Conservation (phyloP, 2,113 vertebrate species). For the Protobothrops flavoviridis region DNA sequence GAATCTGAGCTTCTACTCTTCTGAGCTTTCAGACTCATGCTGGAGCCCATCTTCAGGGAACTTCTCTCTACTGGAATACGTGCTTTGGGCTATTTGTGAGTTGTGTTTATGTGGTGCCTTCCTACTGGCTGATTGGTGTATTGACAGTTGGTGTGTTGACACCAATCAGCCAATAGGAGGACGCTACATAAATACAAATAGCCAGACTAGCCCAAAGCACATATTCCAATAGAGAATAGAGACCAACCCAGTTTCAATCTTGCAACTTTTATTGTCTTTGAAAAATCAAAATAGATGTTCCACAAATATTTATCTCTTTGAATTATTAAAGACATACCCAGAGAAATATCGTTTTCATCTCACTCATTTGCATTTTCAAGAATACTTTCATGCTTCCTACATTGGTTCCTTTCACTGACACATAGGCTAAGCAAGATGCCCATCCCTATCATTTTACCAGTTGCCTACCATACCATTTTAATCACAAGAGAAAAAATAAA, state of each 20-base stretch:
- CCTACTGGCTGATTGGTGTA: too few species aligned
- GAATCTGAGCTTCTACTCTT: not conserved
- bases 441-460: not conserved
- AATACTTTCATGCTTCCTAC: constrained; percentile 23
- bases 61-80: too few species aligned
- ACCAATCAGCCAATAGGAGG: too few species aligned
- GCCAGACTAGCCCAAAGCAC: too few species aligned
- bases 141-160: too few species aligned
- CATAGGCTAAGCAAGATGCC: constrained; percentile 7
- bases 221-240: too few species aligned
- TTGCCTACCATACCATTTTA: constrained; percentile 38
- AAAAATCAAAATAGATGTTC: constrained; percentile 15
- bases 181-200: too few species aligned
- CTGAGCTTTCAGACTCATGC: too few species aligned
- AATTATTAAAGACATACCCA: constrained; percentile 4
- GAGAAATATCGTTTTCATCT: constrained; percentile 22
- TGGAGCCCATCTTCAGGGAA: too few species aligned
- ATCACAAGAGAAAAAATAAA: constrained; percentile 29
- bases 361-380: constrained; percentile 15
- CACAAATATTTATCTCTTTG: constrained; percentile 25
- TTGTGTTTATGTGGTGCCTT: too few species aligned
- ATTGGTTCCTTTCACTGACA: constrained; percentile 28
- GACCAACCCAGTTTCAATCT: too few species aligned
- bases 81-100: too few species aligned
- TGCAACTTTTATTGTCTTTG: not conserved